These are phyloP conservation scores for Lasioglossum vierecki DNA, from an alignment of 2,888 invertebrate genomes.

Conservation along the genomic window DNA sequence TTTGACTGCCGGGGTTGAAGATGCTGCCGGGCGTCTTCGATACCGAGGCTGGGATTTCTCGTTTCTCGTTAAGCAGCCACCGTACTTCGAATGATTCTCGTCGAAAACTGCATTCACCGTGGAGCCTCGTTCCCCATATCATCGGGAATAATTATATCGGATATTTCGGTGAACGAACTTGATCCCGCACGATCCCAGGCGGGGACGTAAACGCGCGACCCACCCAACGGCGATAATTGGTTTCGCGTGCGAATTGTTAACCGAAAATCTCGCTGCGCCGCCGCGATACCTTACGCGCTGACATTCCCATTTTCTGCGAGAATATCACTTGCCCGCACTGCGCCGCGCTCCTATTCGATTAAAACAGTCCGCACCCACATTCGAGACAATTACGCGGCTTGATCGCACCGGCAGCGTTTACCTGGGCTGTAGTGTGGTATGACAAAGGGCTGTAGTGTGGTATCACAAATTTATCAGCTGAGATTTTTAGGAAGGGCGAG, in stretches of 20 bases:
- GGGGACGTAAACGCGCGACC: slow-evolving; percentile 44
- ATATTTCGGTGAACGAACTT: slow-evolving; percentile 57
- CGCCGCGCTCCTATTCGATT: neutral
- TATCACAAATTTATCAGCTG: no score
- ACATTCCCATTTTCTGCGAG: slow-evolving; percentile 4
- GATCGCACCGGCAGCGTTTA: neutral
- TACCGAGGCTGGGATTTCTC: slow-evolving; percentile 45
- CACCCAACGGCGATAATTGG: slow-evolving; percentile 61
- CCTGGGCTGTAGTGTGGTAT: no score
- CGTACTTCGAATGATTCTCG: slow-evolving; percentile 28
- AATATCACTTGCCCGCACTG: slow-evolving; percentile 9
- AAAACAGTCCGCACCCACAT: neutral
- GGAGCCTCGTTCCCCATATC: slow-evolving; percentile 28
- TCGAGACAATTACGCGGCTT: neutral
- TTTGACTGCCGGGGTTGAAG: slow-evolving; percentile 44
- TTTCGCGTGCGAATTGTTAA: slow-evolving; percentile 51
- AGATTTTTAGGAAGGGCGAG: no score
- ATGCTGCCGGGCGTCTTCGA: slow-evolving; percentile 37
- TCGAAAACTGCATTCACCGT: neutral
- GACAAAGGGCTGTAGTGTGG: no score
- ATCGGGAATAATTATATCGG: slow-evolving; percentile 63
- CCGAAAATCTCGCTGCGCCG: slow-evolving; percentile 21
- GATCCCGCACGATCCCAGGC: slow-evolving; percentile 9
- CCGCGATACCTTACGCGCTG: slow-evolving; percentile 21
- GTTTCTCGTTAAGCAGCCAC: slow-evolving; percentile 57